phyloP scores from a whole-genome alignment of 2,113 vertebrate species.

The Alligator sinensis region DNA sequence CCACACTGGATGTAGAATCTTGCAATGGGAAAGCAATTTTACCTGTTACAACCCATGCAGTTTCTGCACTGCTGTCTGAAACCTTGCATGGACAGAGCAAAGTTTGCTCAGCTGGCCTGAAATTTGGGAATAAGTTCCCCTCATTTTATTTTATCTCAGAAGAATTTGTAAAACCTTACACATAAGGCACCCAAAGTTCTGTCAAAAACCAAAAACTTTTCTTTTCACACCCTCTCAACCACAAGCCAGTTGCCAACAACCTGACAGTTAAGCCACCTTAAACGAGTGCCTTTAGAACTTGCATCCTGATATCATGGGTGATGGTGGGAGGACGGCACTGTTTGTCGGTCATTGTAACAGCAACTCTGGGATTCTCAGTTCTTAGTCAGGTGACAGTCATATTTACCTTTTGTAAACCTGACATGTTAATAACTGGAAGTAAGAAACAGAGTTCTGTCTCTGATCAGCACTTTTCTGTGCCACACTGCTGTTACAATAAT shows the following conservation, averaged over 20 bases:
- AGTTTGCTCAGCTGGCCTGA: not conserved
- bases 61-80: not conserved
- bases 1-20: not conserved
- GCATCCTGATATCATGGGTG: not conserved
- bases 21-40: not conserved
- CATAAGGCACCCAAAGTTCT: not conserved
- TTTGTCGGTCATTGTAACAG: not conserved
- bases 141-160: not conserved
- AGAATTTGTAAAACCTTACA: not conserved
- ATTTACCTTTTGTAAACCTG: accelerated
- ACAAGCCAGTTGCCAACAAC: not conserved
- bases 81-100: not conserved
- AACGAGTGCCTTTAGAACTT: not conserved
- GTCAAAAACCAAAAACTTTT: not conserved
- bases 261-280: not conserved
- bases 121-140: not conserved
- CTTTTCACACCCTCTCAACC: not conserved
- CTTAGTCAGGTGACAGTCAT: not conserved
- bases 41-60: not conserved
- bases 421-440: not conserved
- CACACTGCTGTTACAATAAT: not conserved
- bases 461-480: not conserved
- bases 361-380: not conserved
- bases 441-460: not conserved
- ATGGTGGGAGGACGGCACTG: accelerated